A percentile compares a stretch with the other conserved stretches of the same genome.
phyloP scores from a whole-genome alignment of 2,888 invertebrate species.

The Odontocolon sp. region DNA sequence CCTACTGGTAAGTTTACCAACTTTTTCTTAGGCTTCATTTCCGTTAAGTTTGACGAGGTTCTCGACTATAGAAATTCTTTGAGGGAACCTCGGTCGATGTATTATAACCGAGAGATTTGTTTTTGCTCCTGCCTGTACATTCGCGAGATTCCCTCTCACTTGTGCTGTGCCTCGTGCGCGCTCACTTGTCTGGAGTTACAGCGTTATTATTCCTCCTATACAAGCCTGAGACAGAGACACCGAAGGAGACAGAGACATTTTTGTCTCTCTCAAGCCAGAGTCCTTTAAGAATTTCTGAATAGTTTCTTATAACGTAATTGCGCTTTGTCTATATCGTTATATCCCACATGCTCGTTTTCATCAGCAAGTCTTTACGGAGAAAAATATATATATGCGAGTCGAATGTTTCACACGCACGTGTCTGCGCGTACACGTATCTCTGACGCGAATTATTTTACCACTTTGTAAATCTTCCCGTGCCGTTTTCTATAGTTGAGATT shows the following conservation, averaged over 20 bases:
- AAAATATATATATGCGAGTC: not conserved
- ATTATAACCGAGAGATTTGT: constrained; percentile 22
- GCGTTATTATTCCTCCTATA: constrained; percentile 28
- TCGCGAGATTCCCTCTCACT: constrained; percentile 41
- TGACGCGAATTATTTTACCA: constrained; percentile 9
- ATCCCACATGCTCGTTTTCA: constrained; percentile 28
- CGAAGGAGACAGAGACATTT: constrained; percentile 2
- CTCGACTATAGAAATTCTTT: not conserved
- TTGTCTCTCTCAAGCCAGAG: constrained; percentile 13
- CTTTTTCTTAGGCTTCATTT: not conserved
- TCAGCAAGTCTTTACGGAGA: not conserved
- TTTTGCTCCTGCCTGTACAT: constrained; percentile 40
- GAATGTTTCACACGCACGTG: constrained; percentile 26
- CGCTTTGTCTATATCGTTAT: constrained; percentile 38
- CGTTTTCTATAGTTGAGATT: constrained; percentile 18
- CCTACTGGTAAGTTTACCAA: constrained; percentile 68
- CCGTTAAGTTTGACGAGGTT: constrained; percentile 12
- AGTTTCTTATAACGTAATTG: constrained; percentile 37
- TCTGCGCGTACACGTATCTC: not conserved
- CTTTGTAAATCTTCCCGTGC: constrained; percentile 16
- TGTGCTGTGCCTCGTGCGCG: constrained; percentile 8
- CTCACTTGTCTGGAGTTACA: constrained; percentile 12
- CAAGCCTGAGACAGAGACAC: constrained; percentile 1
- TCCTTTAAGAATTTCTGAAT: constrained; percentile 35
- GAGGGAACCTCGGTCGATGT: not conserved